Conservation (phyloP, 2,113 vertebrate genomes). For the Columba janthina region DNA sequence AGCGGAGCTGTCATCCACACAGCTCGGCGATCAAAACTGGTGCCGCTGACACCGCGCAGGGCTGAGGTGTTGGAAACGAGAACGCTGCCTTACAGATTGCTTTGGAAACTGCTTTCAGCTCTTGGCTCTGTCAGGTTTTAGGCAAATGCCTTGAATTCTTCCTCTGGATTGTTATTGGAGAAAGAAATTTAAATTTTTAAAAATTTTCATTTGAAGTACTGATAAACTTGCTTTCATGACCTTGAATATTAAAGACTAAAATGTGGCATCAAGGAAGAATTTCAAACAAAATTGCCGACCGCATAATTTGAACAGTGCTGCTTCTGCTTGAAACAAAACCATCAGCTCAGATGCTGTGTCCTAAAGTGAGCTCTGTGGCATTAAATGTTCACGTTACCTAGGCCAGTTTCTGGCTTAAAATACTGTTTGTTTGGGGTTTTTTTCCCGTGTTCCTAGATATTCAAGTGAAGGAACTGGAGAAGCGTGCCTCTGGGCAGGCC, state of each 20-base stretch:
- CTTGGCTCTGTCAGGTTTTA: background rate
- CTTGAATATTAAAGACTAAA: background rate
- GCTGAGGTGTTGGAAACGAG: background rate
- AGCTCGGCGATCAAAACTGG: background rate
- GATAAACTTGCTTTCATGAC: accelerated
- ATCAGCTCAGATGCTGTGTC: background rate
- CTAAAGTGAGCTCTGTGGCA: background rate
- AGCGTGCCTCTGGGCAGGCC: slow-evolving; percentile 92
- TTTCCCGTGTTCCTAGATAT: slow-evolving; percentile 74
- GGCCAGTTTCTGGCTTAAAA: background rate
- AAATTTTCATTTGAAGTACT: background rate
- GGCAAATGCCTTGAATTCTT: accelerated
- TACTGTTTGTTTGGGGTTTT: accelerated
- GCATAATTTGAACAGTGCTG: accelerated
- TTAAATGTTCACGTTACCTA: background rate
- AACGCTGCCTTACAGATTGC: accelerated
- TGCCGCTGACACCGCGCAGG: background rate
- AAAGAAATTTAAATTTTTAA: no score
- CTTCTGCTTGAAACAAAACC: background rate
- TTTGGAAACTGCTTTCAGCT: accelerated
- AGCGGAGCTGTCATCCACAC: slow-evolving; percentile 1
- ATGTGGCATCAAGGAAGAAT: accelerated
- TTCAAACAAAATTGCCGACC: background rate
- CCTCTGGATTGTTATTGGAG: accelerated
- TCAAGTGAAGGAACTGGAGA: slow-evolving; percentile 94